Base-by-base conservation (phyloP, 2,113 vertebrate genomes). In the Ammodytes marinus region DNA sequence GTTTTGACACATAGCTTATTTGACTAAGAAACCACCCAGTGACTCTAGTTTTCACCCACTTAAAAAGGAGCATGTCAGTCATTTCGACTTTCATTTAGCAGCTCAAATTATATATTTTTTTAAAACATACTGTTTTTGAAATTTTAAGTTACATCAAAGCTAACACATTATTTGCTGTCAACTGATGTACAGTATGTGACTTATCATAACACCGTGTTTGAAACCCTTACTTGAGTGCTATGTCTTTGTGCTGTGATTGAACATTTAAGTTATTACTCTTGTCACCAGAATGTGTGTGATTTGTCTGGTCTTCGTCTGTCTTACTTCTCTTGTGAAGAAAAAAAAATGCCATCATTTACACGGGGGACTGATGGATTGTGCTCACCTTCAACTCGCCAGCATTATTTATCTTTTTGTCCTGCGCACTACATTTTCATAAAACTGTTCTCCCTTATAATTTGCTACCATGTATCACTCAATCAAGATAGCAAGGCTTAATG, bases 351-450 rank as follows among this genome's bases (percentile, higher is more conserved):
- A 87, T 88, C 12, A 84, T 88, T 92, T 87, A 52, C 84, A 69
- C 70, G 35, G 63, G n/a, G 70, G 67, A 69, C 78, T 88, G 86
- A 91, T 92, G 76, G 86, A 94, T 93, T 83, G 80, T 49, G 42
- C 77, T 93, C 89, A 91, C 90, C 89, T 90, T 92, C 81, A 87
- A 79, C 84, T 89, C 84, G 78, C 71, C 74, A 27, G 65, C 74
- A 88, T 90, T 92, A 90, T 93, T 89, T 86, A 84, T 91, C 86
- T 89, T 87, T 89, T 88, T 86, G 79, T 87, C 84, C 77, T 13
- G 75, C 10, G 15, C 53, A 74, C 79, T 84, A 87, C 82, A 74
- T 89, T 90, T 90, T 87, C 80, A 89, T 90, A 83, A 89, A 86
- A 89, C 79, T 35, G 15, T 77, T 81, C 73, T 90, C 58, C 67